Base-by-base conservation (phyloP, 2,113 vertebrate genomes). In the Siniperca knerii region DNA sequence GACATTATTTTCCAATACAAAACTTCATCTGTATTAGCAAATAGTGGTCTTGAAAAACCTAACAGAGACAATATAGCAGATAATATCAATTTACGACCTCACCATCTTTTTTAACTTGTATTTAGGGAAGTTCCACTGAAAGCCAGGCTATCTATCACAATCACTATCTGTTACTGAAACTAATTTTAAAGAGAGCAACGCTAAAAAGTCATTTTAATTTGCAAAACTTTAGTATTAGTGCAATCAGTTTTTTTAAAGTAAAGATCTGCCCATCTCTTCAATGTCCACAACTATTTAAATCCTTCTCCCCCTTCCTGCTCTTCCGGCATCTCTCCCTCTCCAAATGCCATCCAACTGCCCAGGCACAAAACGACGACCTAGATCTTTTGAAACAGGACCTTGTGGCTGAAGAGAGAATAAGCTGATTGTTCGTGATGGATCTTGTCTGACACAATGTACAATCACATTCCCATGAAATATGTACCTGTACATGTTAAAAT, bases 291-390 rank as follows among this genome's bases (percentile, higher is more conserved):
- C 15, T 67, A 3, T 62, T 62, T 35, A 50, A 71, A 66, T 42
- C 50, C 15, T 46, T 54, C 48, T 65, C 78, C 48, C 61, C 29
- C 72, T 42, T 4, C 50, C 68, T 76, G 13, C 29, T 52, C 37
- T 72, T 79, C 23, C n/a, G n/a, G 33, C 48, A 75, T 80, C 69
- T 13, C 54, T 79, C 16, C 23, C 35, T 76, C 48, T 70, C 67
- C 48, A 79, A 82, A 90, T 89, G 84, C 81, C 64, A 81, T 68
- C 68, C 7, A 54, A 74, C 62, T 81, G 68, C 50, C 71, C 72
- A 86, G 65, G 67, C 87, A 74, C 64, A 75, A 87, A 85, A 85
- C 61, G 79, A 61, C 79, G 74, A 83, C 81, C 70, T 29, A 81
- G 71, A 88, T 88, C 48, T 84, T 78, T 73, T 64, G 6, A 77